Conservation (phyloP, 2,888 invertebrate genomes). For the Sialis lutaria region DNA sequence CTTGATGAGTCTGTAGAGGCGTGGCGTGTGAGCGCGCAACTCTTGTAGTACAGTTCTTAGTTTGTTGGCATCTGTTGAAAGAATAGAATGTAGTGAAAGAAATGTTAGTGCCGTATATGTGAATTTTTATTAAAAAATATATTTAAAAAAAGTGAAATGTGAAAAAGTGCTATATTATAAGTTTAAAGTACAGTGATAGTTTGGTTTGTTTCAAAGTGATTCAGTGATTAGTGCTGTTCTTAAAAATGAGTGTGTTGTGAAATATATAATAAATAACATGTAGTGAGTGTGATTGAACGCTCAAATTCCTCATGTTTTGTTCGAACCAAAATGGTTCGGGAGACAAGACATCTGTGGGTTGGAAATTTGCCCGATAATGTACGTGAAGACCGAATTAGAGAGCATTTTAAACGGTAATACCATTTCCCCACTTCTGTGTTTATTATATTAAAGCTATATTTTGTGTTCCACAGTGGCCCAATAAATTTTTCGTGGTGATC, state of each 20-base stretch:
- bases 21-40: slow-evolving; percentile 4
- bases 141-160: not conserved
- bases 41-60: slow-evolving; percentile 3
- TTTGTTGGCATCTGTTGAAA: slow-evolving; percentile 5
- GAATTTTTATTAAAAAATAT: not conserved
- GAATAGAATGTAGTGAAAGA: slow-evolving; percentile 4
- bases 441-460: not conserved
- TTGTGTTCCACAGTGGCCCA: no score
- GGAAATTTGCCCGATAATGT: slow-evolving; percentile 99
- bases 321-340: slow-evolving; percentile 99
- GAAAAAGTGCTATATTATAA: slow-evolving; percentile 1
- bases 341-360: slow-evolving; percentile 99
- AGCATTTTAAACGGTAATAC: slow-evolving; percentile 91
- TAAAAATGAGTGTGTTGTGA: slow-evolving; percentile 7
- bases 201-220: not conserved
- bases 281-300: not conserved
- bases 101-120: not conserved
- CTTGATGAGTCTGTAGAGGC: not conserved
- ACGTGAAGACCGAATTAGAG: slow-evolving; percentile 92
- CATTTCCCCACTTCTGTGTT: not conserved
- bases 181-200: not conserved
- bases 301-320: slow-evolving; percentile 76
- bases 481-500: no score
- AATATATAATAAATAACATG: slow-evolving; percentile 12
- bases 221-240: not conserved